Evolutionary conservation across 1,140 invertebrate genomes (phyloP).

Genomic region (Micrasema minimum): DNA sequence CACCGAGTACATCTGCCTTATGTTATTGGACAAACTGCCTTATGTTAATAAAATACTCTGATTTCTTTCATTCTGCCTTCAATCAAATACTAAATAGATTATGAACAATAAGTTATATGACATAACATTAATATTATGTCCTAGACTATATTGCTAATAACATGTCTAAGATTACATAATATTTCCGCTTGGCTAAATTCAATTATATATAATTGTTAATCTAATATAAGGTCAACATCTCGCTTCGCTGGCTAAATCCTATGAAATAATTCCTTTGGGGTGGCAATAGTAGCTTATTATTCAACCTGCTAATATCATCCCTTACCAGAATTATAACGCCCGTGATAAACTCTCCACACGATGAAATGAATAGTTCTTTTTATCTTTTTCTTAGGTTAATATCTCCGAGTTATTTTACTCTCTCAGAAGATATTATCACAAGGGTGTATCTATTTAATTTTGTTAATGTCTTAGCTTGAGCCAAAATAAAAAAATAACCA

Average conservation of each 20-base stretch:
- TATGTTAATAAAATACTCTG: no score
- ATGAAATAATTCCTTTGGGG: slow-evolving; percentile 17
- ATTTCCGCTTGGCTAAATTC: not conserved
- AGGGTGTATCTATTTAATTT: no score
- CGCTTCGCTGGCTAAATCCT: slow-evolving; percentile 12
- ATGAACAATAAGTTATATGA: not conserved
- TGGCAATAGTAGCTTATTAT: not conserved
- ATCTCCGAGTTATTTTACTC: no score
- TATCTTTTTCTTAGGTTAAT: no score
- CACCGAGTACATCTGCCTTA: no score
- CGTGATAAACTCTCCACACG: not conserved
- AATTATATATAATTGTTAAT: slow-evolving; percentile 13
- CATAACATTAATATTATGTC: not conserved
- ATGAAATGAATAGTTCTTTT: not conserved
- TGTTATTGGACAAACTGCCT: no score
- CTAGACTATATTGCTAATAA: not conserved
- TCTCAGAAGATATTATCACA: no score
- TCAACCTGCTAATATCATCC: not conserved
- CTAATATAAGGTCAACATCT: slow-evolving; percentile 26
- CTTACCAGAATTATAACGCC: slow-evolving; percentile 1
- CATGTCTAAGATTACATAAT: not conserved
- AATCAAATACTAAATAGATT: no score
- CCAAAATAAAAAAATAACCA: no score
- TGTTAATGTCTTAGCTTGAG: no score
- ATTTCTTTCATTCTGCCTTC: no score